Base-by-base conservation (phyloP, 1,140 invertebrate species). In the Sipha flava region DNA sequence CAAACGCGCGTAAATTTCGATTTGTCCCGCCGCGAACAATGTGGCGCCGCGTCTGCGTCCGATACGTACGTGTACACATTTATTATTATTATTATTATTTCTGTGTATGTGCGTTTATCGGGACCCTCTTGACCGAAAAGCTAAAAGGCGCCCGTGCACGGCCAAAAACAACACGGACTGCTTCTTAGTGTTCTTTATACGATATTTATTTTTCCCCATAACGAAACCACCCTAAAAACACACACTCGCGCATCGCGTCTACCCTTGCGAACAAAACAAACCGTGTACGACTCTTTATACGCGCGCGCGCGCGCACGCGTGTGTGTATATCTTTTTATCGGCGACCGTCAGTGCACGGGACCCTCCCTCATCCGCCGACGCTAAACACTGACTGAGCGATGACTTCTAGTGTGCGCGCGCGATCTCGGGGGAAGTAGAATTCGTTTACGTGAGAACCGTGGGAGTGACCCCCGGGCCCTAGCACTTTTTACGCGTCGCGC, bases 381-480 rank as follows among this genome's bases (percentile, higher is more conserved):
- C 37, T 16, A 21, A 2, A 26, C 4, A 23, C 34, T 16, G 14
- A 34, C 47, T 29, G 47, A 21, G 29, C 3, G 31, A 75, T 54
- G 70, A 75, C 70, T 77, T 77, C n/a, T 57, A 6, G 7, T 59
- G 16, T 43, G 52, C 16, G 49, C 43, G 14, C 14, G 5, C 29
- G 21, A 23, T 40, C 37, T 21, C 12, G n/a, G 73, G 52, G 18
- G 26, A 47, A 52, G n/a, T 64, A 57, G 34, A 77, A 77, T 73
- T 73, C 59, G 49, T 77, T 54, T 77, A 77, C 52, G 73, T 57
- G 73, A 77, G 73, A 77, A 77, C 73, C 73, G 73, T 77, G 73
- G 73, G 73, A 77, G 49, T 57, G 43, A 70, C 66, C 43, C 49
- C 31, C 49, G 21, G 72, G 29, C 47, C n/a, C n/a, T n/a, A 26